These are phyloP conservation scores for Phymastichus coffea DNA, from an alignment of 1,140 invertebrate species.

Conservation along the genomic window DNA sequence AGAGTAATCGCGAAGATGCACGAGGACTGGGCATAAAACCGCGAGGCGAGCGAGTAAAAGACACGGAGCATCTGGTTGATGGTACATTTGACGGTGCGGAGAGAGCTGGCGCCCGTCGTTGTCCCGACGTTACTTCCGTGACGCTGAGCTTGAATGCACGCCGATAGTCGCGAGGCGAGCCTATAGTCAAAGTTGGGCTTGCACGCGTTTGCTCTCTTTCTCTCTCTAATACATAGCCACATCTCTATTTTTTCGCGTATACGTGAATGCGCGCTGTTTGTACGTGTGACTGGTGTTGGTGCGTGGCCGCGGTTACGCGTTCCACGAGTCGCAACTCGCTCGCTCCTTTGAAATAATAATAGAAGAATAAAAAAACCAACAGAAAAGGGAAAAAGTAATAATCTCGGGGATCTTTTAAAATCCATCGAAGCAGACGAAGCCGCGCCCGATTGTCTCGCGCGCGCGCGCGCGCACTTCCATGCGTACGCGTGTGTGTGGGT, in stretches of 20 bases:
- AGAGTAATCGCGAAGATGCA: neutral
- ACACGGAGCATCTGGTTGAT: neutral
- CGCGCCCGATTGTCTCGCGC: conserved; percentile 53
- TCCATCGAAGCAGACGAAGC: conserved; percentile 55
- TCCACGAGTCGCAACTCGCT: conserved; percentile 23
- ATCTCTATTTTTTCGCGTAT: neutral
- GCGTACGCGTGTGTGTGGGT: conserved; percentile 1
- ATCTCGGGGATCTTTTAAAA: conserved; percentile 58
- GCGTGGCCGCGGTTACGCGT: neutral
- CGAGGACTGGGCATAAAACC: too few species aligned
- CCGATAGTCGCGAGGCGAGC: conserved; percentile 56
- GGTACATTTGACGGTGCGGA: neutral
- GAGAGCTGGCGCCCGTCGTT: conserved; percentile 42
- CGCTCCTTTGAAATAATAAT: conserved; percentile 52
- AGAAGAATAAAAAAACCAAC: conserved; percentile 47
- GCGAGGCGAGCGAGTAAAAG: neutral
- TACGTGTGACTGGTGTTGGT: neutral
- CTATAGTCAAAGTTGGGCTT: conserved; percentile 51
- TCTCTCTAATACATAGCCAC: neutral
- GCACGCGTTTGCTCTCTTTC: conserved; percentile 1
- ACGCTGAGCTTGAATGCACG: conserved; percentile 55
- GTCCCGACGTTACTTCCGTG: conserved; percentile 56
- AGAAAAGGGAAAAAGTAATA: conserved; percentile 52
- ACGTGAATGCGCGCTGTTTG: conserved; percentile 20
- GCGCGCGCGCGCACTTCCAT: conserved; percentile 33